These are phyloP conservation scores for Lutraria rhynchaena DNA, from an alignment of 1,140 invertebrate genomes.

Conservation along the genomic window DNA sequence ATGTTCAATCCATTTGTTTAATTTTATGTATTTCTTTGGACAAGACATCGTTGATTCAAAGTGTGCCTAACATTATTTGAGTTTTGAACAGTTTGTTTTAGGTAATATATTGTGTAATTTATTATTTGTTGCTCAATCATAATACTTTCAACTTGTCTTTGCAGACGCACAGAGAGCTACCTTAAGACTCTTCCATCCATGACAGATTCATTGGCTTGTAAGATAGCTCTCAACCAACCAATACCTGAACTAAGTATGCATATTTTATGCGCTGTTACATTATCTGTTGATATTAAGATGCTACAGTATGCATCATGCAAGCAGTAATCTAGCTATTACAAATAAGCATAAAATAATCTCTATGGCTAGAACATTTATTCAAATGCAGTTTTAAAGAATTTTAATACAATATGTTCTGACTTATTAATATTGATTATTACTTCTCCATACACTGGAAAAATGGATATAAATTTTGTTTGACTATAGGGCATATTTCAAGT, in stretches of 20 bases:
- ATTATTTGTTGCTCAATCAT: background rate
- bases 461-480: background rate
- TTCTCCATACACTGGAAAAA: background rate
- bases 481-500: background rate
- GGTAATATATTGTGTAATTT: background rate
- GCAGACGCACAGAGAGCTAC: constrained; percentile 39
- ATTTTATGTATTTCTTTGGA: too few relatives aligned
- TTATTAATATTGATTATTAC: background rate
- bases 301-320: too few relatives aligned
- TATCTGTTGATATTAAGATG: too few relatives aligned
- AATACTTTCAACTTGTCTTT: background rate
- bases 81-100: background rate
- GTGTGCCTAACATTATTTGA: too few relatives aligned
- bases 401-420: background rate
- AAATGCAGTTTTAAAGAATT: background rate
- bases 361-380: background rate
- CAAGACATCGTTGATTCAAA: too few relatives aligned
- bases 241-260: constrained; percentile 42
- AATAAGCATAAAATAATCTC: background rate
- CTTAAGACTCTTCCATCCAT: constrained; percentile 7
- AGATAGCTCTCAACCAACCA: constrained; percentile 38
- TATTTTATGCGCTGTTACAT: background rate
- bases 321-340: too few relatives aligned
- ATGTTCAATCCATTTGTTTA: too few relatives aligned
- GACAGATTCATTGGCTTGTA: background rate